Conservation (phyloP, 2,888 invertebrate species). For the Drosophila bunnanda region DNA sequence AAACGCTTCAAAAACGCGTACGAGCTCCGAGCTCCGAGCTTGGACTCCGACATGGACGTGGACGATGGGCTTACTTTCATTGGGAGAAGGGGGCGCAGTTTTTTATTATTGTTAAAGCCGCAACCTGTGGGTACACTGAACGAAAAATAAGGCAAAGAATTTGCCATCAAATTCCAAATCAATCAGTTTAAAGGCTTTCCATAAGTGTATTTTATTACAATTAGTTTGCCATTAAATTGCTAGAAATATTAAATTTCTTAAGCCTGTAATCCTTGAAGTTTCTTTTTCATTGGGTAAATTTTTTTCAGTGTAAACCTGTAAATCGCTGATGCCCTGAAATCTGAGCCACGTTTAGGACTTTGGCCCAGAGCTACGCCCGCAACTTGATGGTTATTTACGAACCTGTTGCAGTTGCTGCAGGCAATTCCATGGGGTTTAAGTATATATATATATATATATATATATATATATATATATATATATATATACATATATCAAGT, state of each 20-base stretch:
- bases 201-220: not conserved
- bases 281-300: not conserved
- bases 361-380: conserved; percentile 54
- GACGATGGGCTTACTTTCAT: conserved; percentile 42
- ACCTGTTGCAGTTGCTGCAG: conserved; percentile 44
- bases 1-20: conserved; percentile 61
- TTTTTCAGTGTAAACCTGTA: conserved; percentile 5
- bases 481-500: not conserved
- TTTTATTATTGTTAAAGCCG: conserved; percentile 21
- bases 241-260: not conserved
- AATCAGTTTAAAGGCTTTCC: not conserved
- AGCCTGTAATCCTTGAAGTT: not conserved
- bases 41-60: conserved; percentile 7
- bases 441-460: not conserved
- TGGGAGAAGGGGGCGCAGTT: conserved; percentile 48
- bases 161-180: too few species aligned
- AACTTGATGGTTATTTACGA: conserved; percentile 48
- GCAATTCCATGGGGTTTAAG: conserved; percentile 12
- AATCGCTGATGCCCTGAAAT: conserved; percentile 36
- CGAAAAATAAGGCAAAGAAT: too few species aligned
- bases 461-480: not conserved
- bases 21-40: conserved; percentile 33
- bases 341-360: conserved; percentile 47
- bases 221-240: not conserved
- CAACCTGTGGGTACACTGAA: conserved; percentile 39